Evolutionary conservation across 2,113 vertebrate genomes (phyloP), one percentile per base, ranked within the genome.

Genomic region (Chionomys nivalis): DNA sequence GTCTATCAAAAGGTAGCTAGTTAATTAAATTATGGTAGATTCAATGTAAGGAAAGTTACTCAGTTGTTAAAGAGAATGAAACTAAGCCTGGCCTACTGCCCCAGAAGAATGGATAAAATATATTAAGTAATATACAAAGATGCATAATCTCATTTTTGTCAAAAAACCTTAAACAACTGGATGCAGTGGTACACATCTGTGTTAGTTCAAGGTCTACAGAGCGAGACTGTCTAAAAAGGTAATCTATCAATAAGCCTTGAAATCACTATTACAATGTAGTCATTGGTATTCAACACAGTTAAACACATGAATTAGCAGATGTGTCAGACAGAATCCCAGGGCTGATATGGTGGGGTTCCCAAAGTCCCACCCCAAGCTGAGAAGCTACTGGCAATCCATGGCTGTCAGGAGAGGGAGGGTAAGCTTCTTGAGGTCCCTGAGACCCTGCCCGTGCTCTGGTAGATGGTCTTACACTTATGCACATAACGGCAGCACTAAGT

Each of bases 21-120:
- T 5, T 66, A 28, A 66, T 47, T 31, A 90, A 63, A 92, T 89
- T 61, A 92, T 39, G 65, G 63, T 81, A 68, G 47, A 58, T n/a
- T 42, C 66, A 13, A 72, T 92, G 66, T 96, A 39, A 82, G 49
- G 39, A 72, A 92, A 93, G 16, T 52, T 90, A 72, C 49, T 90
- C 33, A 87, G 58, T 77, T 93, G 66, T 70, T 72, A 87, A 86
- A 42, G 61, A 93, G 61, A 70, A 92, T 76, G 10, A 88, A 39
- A 44, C 23, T 63, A 65, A 90, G 47, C 9, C 73, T 14, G 1
- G 23, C 63, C 73, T 73, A 31, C 39, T 52, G 76, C 82, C 47
- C 78, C 63, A 26, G 89, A 92, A 26, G 36, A 63, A 85, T 58
- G 24, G 63, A 58, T 70, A 81, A 31, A 28, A 75, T 33, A 21